These are phyloP conservation scores for Tipula unca DNA, from an alignment of 2,888 invertebrate species.

Conservation along the genomic window DNA sequence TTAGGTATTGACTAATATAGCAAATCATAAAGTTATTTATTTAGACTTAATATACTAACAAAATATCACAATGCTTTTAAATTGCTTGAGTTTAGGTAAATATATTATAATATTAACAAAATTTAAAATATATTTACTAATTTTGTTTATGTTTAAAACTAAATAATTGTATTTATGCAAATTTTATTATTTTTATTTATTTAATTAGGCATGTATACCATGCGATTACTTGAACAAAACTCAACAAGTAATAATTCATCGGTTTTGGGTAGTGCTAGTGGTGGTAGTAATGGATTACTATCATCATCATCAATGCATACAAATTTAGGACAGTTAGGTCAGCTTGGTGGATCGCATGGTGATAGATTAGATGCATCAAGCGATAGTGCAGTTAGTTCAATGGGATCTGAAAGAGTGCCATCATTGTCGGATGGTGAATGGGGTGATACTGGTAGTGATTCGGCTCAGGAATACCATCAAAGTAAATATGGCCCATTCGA, in stretches of 20 bases:
- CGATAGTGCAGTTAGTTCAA: constrained; percentile 86
- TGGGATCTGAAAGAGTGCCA: constrained; percentile 85
- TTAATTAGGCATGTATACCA: constrained; percentile 71
- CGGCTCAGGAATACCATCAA: constrained; percentile 68
- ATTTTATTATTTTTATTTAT: constrained; percentile 3
- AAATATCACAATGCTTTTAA: constrained; percentile 22
- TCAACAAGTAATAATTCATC: constrained; percentile 40
- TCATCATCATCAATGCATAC: constrained; percentile 26
- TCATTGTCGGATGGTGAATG: constrained; percentile 84
- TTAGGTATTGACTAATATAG: background rate
- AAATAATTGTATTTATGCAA: background rate
- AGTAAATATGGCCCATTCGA: constrained; percentile 62
- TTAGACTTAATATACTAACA: background rate
- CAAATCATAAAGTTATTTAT: background rate
- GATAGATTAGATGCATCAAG: constrained; percentile 78
- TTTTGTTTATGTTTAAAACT: background rate
- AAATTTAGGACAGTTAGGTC: constrained; percentile 31
- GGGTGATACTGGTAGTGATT: constrained; percentile 82
- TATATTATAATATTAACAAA: background rate
- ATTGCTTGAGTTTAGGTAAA: constrained; percentile 23
- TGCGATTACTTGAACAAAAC: constrained; percentile 67
- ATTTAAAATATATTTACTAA: background rate
- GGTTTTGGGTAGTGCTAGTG: constrained; percentile 32
- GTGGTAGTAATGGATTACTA: constrained; percentile 29
- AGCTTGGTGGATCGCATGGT: constrained; percentile 31